Evolutionary conservation across 2,888 invertebrate genomes (phyloP).

Genomic region (Poecilobothrus nobilitatus): DNA sequence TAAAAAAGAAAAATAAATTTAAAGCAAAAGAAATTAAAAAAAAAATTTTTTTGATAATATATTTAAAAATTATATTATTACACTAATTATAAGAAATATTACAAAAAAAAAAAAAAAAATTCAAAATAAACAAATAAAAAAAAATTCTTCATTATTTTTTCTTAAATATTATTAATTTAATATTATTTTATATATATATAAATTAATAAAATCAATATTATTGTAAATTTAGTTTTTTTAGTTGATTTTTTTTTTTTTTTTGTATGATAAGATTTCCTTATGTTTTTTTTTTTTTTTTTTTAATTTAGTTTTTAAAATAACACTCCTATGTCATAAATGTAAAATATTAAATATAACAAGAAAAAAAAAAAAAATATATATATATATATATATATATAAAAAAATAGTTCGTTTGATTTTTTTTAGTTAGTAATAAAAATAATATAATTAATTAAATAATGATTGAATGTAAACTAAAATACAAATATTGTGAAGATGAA

Average conservation of each 20-base stretch:
- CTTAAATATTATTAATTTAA: background rate
- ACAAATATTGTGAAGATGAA: background rate
- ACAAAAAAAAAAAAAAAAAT: background rate
- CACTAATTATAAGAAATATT: too few species aligned
- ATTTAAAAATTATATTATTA: background rate
- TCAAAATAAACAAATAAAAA: background rate
- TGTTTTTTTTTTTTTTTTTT: background rate
- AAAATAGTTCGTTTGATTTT: background rate
- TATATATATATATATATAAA: too few species aligned
- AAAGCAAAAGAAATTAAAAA: background rate
- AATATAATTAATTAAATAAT: background rate
- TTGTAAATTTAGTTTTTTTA: too few species aligned
- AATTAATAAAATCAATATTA: too few species aligned
- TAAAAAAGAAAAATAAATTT: background rate
- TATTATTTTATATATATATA: too few species aligned
- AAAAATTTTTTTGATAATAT: background rate
- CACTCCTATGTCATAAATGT: conserved; percentile 6
- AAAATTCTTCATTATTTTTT: background rate
- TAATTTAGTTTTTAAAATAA: background rate
- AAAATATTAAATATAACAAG: background rate
- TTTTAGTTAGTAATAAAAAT: background rate
- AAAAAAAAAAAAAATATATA: too few species aligned
- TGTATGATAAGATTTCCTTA: too few species aligned
- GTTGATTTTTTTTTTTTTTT: too few species aligned
- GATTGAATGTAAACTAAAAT: background rate